phyloP scores from a whole-genome alignment of 1,140 invertebrate genomes.

The Drosophila oshimai region DNA sequence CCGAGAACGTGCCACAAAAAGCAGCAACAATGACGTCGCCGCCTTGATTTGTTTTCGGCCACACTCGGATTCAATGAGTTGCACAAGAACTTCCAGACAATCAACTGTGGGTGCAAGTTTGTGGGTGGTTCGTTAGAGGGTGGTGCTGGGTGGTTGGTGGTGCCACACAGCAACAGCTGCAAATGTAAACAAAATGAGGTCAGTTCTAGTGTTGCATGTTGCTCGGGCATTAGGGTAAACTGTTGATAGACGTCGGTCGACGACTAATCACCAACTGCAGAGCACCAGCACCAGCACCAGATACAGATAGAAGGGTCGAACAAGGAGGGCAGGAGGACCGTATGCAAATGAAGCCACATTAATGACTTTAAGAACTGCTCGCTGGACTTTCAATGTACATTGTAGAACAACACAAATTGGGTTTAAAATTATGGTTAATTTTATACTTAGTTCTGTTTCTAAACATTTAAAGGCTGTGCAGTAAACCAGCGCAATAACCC shows the following conservation, averaged over 20 bases:
- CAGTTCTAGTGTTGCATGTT: slow-evolving; percentile 73
- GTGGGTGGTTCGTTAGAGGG: background rate
- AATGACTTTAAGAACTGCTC: slow-evolving; percentile 53
- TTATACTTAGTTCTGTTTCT: no score
- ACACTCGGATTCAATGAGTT: slow-evolving; percentile 37
- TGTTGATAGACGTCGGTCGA: slow-evolving; percentile 68
- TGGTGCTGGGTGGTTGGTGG: background rate
- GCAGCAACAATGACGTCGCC: slow-evolving; percentile 27
- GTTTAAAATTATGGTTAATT: background rate
- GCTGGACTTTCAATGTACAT: background rate
- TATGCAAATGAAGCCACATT: slow-evolving; percentile 73
- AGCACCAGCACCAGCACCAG: background rate
- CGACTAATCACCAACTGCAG: slow-evolving; percentile 70
- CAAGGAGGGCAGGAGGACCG: slow-evolving; percentile 1
- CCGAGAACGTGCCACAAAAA: slow-evolving; percentile 34
- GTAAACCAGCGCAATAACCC: no score
- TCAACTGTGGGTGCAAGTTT: background rate
- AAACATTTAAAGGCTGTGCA: no score
- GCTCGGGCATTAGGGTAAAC: slow-evolving; percentile 71
- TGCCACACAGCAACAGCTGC: slow-evolving; percentile 61
- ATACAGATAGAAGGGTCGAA: background rate
- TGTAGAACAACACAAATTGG: slow-evolving; percentile 11
- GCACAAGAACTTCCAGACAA: slow-evolving; percentile 47
- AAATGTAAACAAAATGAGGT: slow-evolving; percentile 73
- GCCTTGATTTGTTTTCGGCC: slow-evolving; percentile 54